Base-by-base conservation (phyloP, 2,113 vertebrate genomes). In the Osmerus eperlanus region DNA sequence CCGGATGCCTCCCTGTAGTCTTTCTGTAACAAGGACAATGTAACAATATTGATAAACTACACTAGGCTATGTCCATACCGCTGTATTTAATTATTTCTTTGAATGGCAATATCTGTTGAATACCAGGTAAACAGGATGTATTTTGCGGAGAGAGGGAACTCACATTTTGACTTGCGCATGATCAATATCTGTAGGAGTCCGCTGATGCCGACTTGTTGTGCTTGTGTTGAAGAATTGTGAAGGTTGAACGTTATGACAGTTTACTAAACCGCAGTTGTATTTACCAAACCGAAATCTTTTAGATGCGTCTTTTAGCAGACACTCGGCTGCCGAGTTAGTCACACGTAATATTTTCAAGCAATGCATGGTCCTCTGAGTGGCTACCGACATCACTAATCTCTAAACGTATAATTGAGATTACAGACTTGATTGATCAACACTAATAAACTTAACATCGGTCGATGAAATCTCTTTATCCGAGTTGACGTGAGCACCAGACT, bases 271-370 rank as follows among this genome's bases (percentile, higher is more conserved):
- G 41, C 41, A 9, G 28, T 6, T 8, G 1, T 47, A 36, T 1
- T 14, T n/a, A 4, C 23, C 19, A 13, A 55, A 7, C 67, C 9
- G 4, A 75, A 70, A n/a, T 67, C 8, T 56, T 72, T 84, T 90
- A 14, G 19, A 1, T 0, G 56, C 61, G 0, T 84, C 81, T 70
- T 63, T 84, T n/a, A 59, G 53, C 11, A 90, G 19, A 1, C 71
- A 67, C 0, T 80, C n/a, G 3, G 62, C 14, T 14, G 70, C 70
- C 3, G 74, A 55, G 62, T 68, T 70, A 3, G 80, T 55, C 66
- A 80, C 68, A 23, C 85, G 72, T 67, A 86, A 67, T 9, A 77
- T 62, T 53, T 70, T 88, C 1, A 89, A 62, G 59, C 81, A 78
- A 25, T 75, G 67, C 91, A 91, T 92, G 70, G 29, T 21, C n/a